Base-by-base conservation (phyloP, 37 sponge, comb jelly and placozoan genomes). In the Halichondria panicea region DNA sequence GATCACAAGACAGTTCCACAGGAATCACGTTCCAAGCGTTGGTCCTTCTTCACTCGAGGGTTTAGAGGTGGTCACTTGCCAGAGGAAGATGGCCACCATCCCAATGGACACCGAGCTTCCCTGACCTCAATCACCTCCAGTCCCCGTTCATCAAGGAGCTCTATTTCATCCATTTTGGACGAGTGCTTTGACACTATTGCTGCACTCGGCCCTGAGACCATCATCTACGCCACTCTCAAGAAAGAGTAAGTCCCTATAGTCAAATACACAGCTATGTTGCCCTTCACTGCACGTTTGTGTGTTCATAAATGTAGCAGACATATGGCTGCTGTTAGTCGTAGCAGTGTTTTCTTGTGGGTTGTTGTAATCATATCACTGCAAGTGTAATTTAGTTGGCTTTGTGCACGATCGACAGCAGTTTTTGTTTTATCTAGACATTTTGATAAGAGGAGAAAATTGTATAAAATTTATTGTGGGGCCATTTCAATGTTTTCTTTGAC, bases 181-280 rank as follows among this genome's bases (percentile, higher is more conserved):
- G 93, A 93, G 60, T 84, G 88, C 55, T 93, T 93, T 64, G 89
- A 88, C 52, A 72, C 79, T 27, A 71, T 88, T 27, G 81, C 88
- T 41, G 68, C 67, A 13, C 78, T 88, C 15, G 86, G 85, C 0
- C 93, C 93, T n/a, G 93, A 93, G 61, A 73, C 85, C 4, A 86
- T 93, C 43, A 88, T 88, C 59, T 81, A 72, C 31, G 86, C 89
- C 36, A 72, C 82, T 9, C 77, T 93, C 56, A 70, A 61, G 43
- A 93, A 93, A 75, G 76, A 66, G 93, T 92, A 32, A 76, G 88
- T 77, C 27, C 41, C 55, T 37, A 18, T 50, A 50, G 53, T 50
- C 18, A n/a, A n/a, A n/a, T n/a, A n/a, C n/a, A n/a, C n/a, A n/a
- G n/a, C n/a, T n/a, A n/a, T n/a, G n/a, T n/a, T n/a, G n/a, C n/a